A percentile compares a stretch with the other conserved stretches of the same genome.
These are phyloP conservation scores for Bothrops jararaca DNA, from an alignment of 2,113 vertebrate species.

Conservation along the genomic window DNA sequence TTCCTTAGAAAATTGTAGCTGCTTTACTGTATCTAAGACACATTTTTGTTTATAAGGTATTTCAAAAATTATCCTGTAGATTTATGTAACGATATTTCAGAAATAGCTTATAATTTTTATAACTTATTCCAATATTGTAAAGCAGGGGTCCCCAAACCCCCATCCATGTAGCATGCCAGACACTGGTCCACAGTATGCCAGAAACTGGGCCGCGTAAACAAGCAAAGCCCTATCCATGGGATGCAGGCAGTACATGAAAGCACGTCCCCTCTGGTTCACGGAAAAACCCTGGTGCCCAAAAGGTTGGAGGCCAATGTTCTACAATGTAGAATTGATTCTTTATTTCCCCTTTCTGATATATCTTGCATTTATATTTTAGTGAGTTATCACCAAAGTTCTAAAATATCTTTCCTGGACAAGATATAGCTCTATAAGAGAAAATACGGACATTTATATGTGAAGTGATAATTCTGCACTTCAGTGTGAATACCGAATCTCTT, in stretches of 20 bases:
- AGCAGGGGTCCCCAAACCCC: no score
- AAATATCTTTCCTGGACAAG: background rate
- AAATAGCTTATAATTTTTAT: background rate
- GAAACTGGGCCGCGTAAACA: no score
- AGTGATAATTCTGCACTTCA: background rate
- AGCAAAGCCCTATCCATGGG: no score
- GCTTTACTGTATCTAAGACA: background rate
- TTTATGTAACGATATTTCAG: background rate
- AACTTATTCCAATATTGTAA: background rate
- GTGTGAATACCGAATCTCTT: background rate
- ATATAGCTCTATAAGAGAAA: background rate
- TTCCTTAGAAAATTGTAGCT: background rate
- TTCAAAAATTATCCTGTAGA: background rate
- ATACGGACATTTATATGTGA: background rate
- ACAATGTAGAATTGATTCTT: background rate
- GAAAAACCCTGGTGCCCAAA: no score
- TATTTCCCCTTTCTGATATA: background rate
- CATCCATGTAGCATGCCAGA: no score
- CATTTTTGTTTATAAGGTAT: background rate
- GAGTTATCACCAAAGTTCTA: background rate
- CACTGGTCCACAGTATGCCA: no score
- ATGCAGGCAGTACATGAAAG: no score
- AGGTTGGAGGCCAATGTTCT: background rate
- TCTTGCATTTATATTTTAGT: background rate
- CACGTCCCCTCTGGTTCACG: no score